Conservation (phyloP, 2,113 vertebrate genomes). For the Bombycilla garrulus region DNA sequence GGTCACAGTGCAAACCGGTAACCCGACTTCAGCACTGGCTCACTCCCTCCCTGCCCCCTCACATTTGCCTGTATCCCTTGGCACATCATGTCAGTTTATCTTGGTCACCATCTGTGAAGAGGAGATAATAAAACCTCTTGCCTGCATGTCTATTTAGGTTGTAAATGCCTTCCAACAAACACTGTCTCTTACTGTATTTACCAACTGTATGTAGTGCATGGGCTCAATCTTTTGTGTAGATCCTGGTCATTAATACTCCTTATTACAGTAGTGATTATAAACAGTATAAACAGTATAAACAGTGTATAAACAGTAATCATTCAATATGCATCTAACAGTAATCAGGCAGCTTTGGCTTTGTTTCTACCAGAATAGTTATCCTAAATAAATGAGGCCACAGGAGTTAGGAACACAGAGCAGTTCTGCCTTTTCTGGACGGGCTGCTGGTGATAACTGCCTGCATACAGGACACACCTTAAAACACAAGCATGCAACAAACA, state of each 20-base stretch:
- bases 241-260: not conserved
- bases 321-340: not conserved
- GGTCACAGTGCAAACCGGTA: not conserved
- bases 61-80: not conserved
- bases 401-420: not conserved
- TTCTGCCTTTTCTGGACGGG: not conserved
- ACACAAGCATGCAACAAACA: not conserved
- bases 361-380: not conserved
- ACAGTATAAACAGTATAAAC: no score
- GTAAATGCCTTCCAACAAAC: not conserved
- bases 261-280: not conserved
- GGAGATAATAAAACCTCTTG: conserved; percentile 11
- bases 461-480: not conserved
- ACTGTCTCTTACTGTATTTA: not conserved
- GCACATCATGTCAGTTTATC: not conserved
- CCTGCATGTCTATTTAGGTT: not conserved
- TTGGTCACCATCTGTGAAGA: conserved; percentile 21
- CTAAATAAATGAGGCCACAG: not conserved
- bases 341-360: not conserved
- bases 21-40: not conserved
- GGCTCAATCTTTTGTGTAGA: not conserved
- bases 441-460: not conserved
- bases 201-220: not conserved
- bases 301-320: no score
- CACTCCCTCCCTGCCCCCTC: not conserved